These are phyloP conservation scores for Acropternis orthonyx DNA, from an alignment of 2,797 vertebrate genomes.

Conservation along the genomic window DNA sequence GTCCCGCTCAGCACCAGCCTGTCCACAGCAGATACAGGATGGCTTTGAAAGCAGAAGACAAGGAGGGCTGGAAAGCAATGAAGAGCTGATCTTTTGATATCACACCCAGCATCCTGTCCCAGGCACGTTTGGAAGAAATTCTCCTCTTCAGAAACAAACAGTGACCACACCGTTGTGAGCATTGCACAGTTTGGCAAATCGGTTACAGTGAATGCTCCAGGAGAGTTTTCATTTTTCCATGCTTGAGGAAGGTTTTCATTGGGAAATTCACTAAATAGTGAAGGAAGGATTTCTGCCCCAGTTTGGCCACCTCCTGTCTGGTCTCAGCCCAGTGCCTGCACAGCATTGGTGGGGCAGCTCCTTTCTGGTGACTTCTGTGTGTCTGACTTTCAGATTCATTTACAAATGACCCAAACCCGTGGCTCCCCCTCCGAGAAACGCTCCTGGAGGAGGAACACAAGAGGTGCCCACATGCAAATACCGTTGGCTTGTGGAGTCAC, in stretches of 20 bases:
- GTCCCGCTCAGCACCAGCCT: background rate
- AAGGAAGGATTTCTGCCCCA: background rate
- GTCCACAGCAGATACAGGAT: background rate
- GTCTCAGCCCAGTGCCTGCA: background rate
- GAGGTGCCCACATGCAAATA: background rate
- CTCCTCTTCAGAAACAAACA: background rate
- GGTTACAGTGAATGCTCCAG: rapidly evolving
- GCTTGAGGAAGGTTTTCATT: background rate
- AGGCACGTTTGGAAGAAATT: background rate
- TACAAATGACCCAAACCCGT: rapidly evolving
- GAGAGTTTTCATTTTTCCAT: background rate
- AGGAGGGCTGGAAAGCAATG: background rate
- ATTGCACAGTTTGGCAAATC: background rate
- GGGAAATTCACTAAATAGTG: background rate
- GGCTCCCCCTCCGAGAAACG: rapidly evolving
- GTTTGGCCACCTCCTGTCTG: background rate
- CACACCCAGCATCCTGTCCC: background rate
- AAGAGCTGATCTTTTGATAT: background rate
- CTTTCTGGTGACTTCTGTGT: rapidly evolving
- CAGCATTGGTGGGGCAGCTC: rapidly evolving
- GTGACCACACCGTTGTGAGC: rapidly evolving
- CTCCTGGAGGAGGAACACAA: background rate
- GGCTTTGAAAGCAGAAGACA: background rate
- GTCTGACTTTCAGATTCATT: background rate
- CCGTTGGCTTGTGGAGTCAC: background rate